These are phyloP conservation scores for Dicyrtoma fusca DNA, from an alignment of 2,888 invertebrate species.

Conservation along the genomic window DNA sequence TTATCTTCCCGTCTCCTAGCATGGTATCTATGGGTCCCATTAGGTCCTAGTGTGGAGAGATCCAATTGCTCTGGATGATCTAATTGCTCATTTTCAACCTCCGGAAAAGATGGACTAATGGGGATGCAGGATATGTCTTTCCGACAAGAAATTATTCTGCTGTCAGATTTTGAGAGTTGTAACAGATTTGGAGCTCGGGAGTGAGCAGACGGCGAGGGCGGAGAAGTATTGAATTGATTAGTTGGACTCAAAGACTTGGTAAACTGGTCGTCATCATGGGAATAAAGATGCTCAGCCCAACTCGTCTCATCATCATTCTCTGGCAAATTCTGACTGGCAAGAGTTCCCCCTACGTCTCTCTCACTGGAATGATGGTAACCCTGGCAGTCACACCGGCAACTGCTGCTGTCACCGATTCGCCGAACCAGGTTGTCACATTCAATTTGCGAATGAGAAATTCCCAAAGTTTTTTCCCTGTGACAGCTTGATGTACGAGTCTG, in stretches of 20 bases:
- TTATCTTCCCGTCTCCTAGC: background rate
- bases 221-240: conserved; percentile 25
- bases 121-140: conserved; percentile 29
- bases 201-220: background rate
- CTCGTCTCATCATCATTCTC: conserved; percentile 18
- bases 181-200: conserved; percentile 22
- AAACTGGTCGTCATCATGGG: conserved; percentile 16
- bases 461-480: conserved; percentile 40
- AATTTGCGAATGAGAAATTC: conserved; percentile 43
- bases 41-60: conserved; percentile 22
- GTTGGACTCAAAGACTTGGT: conserved; percentile 2
- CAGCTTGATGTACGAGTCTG: conserved; percentile 34
- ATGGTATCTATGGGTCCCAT: background rate
- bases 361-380: background rate
- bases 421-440: conserved; percentile 43
- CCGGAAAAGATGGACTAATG: conserved; percentile 22
- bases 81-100: conserved; percentile 40
- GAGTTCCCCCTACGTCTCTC: background rate
- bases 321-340: conserved; percentile 6
- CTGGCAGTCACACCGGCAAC: no score
- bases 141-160: conserved; percentile 38
- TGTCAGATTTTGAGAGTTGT: conserved; percentile 21
- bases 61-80: conserved; percentile 9
- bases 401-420: conserved; percentile 25
- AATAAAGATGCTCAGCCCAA: conserved; percentile 26